Evolutionary conservation across 2,888 invertebrate species (phyloP), one percentile per base, ranked within the genome.

Genomic region (Empis livida): DNA sequence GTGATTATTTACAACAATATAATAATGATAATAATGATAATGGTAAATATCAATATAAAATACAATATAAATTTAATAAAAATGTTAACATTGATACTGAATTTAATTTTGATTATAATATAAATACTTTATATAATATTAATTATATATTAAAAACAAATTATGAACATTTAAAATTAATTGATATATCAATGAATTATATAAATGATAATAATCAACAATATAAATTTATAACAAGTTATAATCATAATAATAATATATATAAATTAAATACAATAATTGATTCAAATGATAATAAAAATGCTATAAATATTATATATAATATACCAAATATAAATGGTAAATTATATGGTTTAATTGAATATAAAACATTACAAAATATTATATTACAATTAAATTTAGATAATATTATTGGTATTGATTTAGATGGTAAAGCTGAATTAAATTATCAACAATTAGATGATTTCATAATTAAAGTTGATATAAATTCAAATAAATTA

Each of bases 401-500:
- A 1, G 71, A 72, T 38, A 76, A 78, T 55, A 56, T 78, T 15
- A 65, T 63, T 2, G 72, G 77, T 43, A 67, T 81, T 50, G 67
- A 71, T 45, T 60, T 79, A 0, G 75, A 79, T 50, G 68, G 73
- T 1, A 69, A 65, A 35, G 59, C 74, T 1, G 78, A 80, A 47
- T 73, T 73, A 1, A 75, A 74, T 44, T 62, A 80, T 1, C 71
- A 71, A 16, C 76, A 73, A 46, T 69, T 79, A 17, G 83, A 88
- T 52, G 76, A 83, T 55, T 79, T 87, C 48, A 65, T 70, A 45
- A 59, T 87, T 31, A 76, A 78, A 51, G 59, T 75, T 0, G 72
- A 75, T 51, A 73, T 78, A 13, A 77, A 84, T 63, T 80, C 80
- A 1, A 76, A 77, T 5, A 76, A 75, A 54, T 60, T 86, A 1